phyloP scores from a whole-genome alignment of 2,113 vertebrate species.

The Cavia aperea region DNA sequence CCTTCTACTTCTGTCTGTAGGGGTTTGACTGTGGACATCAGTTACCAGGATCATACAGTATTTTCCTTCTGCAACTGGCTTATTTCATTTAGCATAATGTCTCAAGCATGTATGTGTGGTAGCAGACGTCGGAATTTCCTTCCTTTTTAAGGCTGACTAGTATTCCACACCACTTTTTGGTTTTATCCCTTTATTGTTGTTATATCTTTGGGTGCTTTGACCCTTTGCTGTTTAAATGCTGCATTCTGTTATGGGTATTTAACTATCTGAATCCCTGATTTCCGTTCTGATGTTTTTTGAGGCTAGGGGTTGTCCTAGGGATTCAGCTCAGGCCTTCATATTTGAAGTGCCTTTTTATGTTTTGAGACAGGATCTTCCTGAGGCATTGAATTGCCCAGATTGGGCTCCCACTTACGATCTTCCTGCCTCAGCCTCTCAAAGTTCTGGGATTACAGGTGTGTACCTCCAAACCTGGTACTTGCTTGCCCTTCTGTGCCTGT shows the following conservation, averaged over 20 bases:
- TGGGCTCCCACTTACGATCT: not conserved
- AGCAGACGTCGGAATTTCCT: not conserved
- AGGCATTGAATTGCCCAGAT: not conserved
- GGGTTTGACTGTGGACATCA: not conserved
- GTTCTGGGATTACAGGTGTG: not conserved
- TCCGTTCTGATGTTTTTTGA: not conserved
- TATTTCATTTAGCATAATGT: not conserved
- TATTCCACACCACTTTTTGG: not conserved
- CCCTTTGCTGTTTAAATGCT: not conserved
- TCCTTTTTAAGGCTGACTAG: not conserved
- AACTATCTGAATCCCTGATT: not conserved
- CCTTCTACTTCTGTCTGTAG: not conserved
- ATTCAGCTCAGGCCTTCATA: not conserved
- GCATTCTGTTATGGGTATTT: accelerated
- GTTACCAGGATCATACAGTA: not conserved
- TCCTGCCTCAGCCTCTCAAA: not conserved
- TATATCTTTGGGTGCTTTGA: not conserved
- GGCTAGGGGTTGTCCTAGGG: not conserved
- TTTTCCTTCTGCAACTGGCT: not conserved
- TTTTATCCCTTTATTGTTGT: not conserved
- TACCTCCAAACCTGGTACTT: not conserved
- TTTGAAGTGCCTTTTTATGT: not conserved
- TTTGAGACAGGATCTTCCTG: not conserved
- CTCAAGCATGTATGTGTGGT: accelerated
- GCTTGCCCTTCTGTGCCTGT: not conserved